Conservation (phyloP, 1,140 invertebrate genomes). For the Drosophila kohkoa region DNA sequence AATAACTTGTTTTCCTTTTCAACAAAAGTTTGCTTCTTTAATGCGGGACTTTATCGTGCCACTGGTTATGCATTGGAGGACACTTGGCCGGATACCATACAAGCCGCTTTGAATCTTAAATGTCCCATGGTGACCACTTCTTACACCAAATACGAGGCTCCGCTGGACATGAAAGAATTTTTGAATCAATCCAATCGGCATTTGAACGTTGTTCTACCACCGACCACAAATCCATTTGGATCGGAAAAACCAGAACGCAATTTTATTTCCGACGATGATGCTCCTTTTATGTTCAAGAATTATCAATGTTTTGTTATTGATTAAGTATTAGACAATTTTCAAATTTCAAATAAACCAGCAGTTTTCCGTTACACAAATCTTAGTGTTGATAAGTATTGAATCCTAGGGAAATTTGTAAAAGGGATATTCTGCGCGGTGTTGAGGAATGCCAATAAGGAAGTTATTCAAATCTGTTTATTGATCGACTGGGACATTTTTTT, state of each 20-base stretch:
- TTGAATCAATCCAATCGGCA: slow-evolving; percentile 81
- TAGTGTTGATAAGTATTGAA: slow-evolving; percentile 7
- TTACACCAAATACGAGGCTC: slow-evolving; percentile 88
- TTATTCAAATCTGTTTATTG: background rate
- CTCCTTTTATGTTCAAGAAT: slow-evolving; percentile 90
- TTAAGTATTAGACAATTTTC: slow-evolving; percentile 9
- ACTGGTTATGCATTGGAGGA: slow-evolving; percentile 88
- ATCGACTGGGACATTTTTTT: background rate
- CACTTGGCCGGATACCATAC: slow-evolving; percentile 89
- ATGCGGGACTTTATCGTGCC: slow-evolving; percentile 88
- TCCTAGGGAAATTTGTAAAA: background rate
- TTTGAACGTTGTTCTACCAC: slow-evolving; percentile 85
- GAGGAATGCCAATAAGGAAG: background rate
- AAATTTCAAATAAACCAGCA: background rate
- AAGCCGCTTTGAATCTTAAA: slow-evolving; percentile 85
- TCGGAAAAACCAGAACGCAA: slow-evolving; percentile 90
- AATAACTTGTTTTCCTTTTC: background rate
- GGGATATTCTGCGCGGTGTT: background rate
- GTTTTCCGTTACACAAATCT: background rate
- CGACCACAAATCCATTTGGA: slow-evolving; percentile 87
- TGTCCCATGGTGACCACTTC: slow-evolving; percentile 88
- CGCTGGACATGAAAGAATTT: slow-evolving; percentile 87
- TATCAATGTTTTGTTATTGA: slow-evolving; percentile 87
- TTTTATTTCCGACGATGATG: slow-evolving; percentile 89
- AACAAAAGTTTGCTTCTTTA: slow-evolving; percentile 89